Evolutionary conservation across 2,797 vertebrate genomes (phyloP), one percentile per base, ranked within the genome.

Genomic region (Chelon labrosus): DNA sequence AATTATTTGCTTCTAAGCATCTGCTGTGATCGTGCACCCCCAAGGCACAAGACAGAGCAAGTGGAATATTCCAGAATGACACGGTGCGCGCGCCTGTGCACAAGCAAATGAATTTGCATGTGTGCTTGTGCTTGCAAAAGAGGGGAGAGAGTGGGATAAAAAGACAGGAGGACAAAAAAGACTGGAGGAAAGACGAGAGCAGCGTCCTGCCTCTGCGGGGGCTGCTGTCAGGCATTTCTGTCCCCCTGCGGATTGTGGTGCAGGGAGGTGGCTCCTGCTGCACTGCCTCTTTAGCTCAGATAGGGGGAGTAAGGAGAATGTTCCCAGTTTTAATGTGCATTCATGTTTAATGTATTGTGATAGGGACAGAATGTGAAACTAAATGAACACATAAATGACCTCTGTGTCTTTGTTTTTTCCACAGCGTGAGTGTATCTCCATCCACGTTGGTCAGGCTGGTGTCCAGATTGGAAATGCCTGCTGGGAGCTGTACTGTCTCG

Each of bases 391-490:
- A 35, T 6, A 5, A n/a, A 52, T 63, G 7, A 82, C 39, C 0
- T 22, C n/a, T 31, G 14, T 27, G 13, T n/a, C 4, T 57, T 56
- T 31, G 65, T 39, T 38, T 92, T 31, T 31, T 31, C 31, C 31
- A 5, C 31, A 88, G 85, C 88, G 88, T 52, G 88, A 91, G 82
- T 91, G 88, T n/a, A 89, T 91, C 80, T 90, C 88, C 0, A 57
- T 90, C 5, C 88, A 90, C 19, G 90, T 90, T 9, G 90, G 90
- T 31, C 90, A 91, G 83, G 90, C 90, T 19, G 90, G 90, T 6
- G 88, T 90, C 73, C 90, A 91, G 84, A 92, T 92, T 2, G 88
- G 88, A 19, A 89, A 91, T 61, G 88, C 88, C 71, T 91, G 90
- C 79, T 44, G 42, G 42, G 42, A 44, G 42, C 42, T 44, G 13